A percentile compares a stretch with the other conserved stretches of the same genome.
phyloP scores from a whole-genome alignment of 2,888 invertebrate species.

The Maniola hyperantus region DNA sequence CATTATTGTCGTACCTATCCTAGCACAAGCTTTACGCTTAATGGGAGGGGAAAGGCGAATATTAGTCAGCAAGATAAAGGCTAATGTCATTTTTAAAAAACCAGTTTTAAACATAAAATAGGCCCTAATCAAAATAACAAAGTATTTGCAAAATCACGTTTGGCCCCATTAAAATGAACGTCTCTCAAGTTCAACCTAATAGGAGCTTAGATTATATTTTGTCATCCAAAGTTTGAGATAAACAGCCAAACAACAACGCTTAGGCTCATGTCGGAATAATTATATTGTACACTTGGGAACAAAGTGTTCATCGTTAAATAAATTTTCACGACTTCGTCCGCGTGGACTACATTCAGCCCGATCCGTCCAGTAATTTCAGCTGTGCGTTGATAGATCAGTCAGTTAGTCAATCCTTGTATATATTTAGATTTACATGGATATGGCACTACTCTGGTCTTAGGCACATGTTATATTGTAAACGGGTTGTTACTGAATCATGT shows the following conservation, averaged over 20 bases:
- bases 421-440: neutral
- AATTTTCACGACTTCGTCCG: neutral
- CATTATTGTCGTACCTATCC: too few species aligned
- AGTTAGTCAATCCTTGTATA: too few species aligned
- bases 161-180: neutral
- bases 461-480: neutral
- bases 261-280: conserved; percentile 2
- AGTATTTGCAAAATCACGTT: neutral
- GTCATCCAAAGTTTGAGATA: conserved; percentile 21
- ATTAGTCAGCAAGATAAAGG: too few species aligned
- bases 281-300: neutral
- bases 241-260: conserved; percentile 9
- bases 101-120: too few species aligned
- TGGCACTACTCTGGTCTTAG: neutral
- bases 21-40: too few species aligned
- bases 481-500: neutral
- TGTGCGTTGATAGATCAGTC: too few species aligned
- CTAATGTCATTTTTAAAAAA: too few species aligned
- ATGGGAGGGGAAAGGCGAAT: too few species aligned
- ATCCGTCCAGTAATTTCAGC: too few species aligned
- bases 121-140: neutral
- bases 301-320: neutral
- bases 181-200: conserved; percentile 10
- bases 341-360: too few species aligned
- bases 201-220: conserved; percentile 12